Evolutionary conservation across 2,113 vertebrate species (phyloP).

Genomic region (Phrynosoma blainvillii): DNA sequence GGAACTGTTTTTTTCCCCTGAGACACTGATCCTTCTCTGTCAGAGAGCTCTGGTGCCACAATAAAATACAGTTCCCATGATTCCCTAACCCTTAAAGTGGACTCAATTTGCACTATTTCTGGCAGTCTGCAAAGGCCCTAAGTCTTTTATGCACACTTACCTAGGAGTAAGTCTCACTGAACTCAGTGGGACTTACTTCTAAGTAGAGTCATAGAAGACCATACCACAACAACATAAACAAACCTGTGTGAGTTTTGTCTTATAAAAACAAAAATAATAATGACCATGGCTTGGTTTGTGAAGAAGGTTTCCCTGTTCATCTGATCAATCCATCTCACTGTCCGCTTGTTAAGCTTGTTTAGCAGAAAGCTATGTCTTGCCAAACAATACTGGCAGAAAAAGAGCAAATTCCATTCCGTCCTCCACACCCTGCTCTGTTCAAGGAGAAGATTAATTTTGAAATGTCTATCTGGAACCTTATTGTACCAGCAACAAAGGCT

Average conservation of each 20-base stretch:
- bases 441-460: not conserved
- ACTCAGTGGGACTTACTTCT: not conserved
- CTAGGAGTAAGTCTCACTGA: not conserved
- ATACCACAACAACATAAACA: not conserved
- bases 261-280: not conserved
- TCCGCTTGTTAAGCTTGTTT: slow-evolving; percentile 8
- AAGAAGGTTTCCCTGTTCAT: not conserved
- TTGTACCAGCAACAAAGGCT: not conserved
- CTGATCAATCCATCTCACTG: not conserved
- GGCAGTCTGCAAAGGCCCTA: too few relatives aligned
- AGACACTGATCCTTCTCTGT: too few relatives aligned
- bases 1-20: too few relatives aligned
- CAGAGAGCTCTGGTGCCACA: too few relatives aligned
- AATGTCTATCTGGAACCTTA: not conserved
- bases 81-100: too few relatives aligned
- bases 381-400: not conserved
- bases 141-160: not conserved
- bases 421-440: not conserved
- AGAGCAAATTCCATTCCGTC: not conserved
- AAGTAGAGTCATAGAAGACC: not conserved
- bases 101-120: too few relatives aligned
- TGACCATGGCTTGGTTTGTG: not conserved
- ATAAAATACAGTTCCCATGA: too few relatives aligned
- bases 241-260: not conserved
- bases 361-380: slow-evolving; percentile 4